Base-by-base conservation (phyloP, 2,113 vertebrate genomes). In the Eulacestoma nigropectus region DNA sequence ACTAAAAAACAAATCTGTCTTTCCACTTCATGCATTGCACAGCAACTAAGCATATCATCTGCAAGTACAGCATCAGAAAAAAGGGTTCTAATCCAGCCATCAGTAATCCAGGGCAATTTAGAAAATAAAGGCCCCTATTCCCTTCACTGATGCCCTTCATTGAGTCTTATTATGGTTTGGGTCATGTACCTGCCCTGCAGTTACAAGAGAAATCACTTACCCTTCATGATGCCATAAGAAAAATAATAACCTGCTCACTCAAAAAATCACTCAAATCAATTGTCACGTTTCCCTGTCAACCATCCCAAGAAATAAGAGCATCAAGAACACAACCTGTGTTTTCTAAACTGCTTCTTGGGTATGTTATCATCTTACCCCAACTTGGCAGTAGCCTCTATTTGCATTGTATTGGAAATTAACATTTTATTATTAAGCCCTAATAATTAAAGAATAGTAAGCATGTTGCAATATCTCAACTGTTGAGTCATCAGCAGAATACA, bases 181-280 rank as follows among this genome's bases (percentile, higher is more conserved):
- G 94, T 92, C 85, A 85, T 91, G 94, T 88, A 93, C 18, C 62
- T 90, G 70, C 57, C 92, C 92, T 92, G 53, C 53, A 94, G 85
- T 85, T 95, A 91, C 78, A 88, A 83, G n/a, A 92, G 78, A 95
- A 96, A 94, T 93, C 88, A 79, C 52, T 94, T 93, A 95, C 29
- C 41, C 41, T 94, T 94, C 82, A 76, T 69, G 67, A 91, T 88
- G 42, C 46, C 41, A 11, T 44, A 68, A 85, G 87, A 94, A 90
- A 95, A 96, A 91, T 89, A 95, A 90, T 88, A 83, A 62, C n/a
- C 23, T 92, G 26, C 18, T 67, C 47, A 39, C 65, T 91, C 78
- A 88, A 78, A 87, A 92, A 90, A 89, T 93, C 74, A 76, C 65
- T 96, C 85, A 96, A 79, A 65, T 63, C 3, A 1, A 73, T 56